These are phyloP conservation scores for Andrena hattorfiana DNA, from an alignment of 2,888 invertebrate species.

Conservation along the genomic window DNA sequence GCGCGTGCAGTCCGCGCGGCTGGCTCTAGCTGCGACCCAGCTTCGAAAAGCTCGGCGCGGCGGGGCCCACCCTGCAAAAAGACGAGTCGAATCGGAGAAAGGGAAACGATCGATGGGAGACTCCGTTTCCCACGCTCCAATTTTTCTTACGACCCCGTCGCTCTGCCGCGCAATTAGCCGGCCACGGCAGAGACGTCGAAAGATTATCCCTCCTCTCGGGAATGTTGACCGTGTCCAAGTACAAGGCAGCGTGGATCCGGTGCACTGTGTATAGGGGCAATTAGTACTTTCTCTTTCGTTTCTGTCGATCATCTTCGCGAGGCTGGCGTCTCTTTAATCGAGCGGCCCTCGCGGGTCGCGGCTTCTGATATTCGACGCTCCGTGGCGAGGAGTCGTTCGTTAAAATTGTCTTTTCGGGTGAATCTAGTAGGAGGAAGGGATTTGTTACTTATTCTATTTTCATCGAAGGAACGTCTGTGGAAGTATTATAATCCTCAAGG, in stretches of 20 bases:
- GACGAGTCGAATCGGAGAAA: constrained; percentile 14
- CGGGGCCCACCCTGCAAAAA: not conserved
- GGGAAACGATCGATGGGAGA: constrained; percentile 26
- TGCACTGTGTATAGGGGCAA: constrained; percentile 21
- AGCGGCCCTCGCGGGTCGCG: constrained; percentile 1
- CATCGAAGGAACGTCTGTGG: too few relatives aligned
- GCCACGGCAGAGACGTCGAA: constrained; percentile 22
- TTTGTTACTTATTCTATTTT: too few relatives aligned
- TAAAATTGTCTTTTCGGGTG: not conserved
- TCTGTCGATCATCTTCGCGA: constrained; percentile 38
- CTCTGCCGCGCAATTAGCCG: constrained; percentile 44
- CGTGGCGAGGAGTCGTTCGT: not conserved
- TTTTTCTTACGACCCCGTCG: constrained; percentile 34
- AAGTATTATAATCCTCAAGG: too few relatives aligned
- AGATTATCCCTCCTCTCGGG: constrained; percentile 44
- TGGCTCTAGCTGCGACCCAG: not conserved
- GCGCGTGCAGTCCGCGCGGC: not conserved
- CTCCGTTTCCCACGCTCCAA: constrained; percentile 60
- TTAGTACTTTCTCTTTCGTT: constrained; percentile 64
- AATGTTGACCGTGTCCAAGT: constrained; percentile 24
- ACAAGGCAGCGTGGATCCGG: constrained; percentile 42
- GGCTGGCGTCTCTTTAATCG: constrained; percentile 41
- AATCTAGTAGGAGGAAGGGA: too few relatives aligned
- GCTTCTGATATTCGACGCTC: not conserved
- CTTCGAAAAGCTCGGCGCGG: not conserved